phyloP scores from a whole-genome alignment of 1,140 invertebrate species.

The Neodiprion fabricii region DNA sequence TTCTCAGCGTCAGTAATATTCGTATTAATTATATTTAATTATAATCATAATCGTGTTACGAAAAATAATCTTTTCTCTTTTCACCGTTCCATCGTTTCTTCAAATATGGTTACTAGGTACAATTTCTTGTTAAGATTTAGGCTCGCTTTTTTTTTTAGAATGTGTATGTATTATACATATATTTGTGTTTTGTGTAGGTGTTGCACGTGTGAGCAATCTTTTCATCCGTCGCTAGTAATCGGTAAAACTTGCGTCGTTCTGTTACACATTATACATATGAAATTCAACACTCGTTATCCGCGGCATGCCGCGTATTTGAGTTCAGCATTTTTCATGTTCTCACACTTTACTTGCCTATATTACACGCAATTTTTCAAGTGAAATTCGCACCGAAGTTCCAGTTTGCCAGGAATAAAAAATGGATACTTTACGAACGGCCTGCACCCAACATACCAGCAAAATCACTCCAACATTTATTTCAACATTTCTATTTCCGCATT shows the following conservation, averaged over 20 bases:
- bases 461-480: no score
- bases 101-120: not conserved
- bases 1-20: not conserved
- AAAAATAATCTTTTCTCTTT: slow-evolving; percentile 1
- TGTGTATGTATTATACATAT: not conserved
- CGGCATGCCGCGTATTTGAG: no score
- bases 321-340: no score
- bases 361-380: no score
- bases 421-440: not conserved
- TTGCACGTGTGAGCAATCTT: not conserved
- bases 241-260: not conserved
- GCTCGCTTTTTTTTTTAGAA: not conserved
- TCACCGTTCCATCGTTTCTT: not conserved
- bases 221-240: not conserved
- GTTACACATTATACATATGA: no score
- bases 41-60: not conserved
- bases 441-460: no score
- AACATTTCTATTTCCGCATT: no score
- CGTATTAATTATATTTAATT: not conserved
- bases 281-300: no score
- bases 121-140: not conserved
- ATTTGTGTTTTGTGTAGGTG: not conserved
- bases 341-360: no score
- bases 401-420: not conserved
- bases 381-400: no score